These are phyloP conservation scores for Trachelus tabidus DNA, from an alignment of 2,888 invertebrate genomes.

Conservation along the genomic window DNA sequence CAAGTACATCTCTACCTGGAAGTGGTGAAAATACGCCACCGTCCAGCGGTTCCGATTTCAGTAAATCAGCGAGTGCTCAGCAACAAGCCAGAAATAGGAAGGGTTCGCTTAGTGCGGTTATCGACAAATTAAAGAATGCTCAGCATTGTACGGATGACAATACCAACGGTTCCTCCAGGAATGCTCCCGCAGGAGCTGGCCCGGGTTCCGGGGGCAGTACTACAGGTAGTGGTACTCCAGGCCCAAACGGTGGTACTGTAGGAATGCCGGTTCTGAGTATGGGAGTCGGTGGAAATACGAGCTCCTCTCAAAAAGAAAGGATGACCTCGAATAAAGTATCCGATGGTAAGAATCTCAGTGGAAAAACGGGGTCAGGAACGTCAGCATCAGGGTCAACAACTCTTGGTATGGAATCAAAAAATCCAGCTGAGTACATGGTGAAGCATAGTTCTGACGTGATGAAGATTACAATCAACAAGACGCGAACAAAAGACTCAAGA, in stretches of 20 bases:
- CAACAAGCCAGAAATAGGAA: constrained; percentile 76
- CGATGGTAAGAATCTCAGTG: constrained; percentile 55
- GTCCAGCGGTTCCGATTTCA: constrained; percentile 71
- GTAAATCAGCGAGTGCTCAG: constrained; percentile 70
- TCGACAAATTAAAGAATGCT: constrained; percentile 86
- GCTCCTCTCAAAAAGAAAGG: constrained; percentile 47
- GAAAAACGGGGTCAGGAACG: constrained; percentile 33
- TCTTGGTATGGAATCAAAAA: constrained; percentile 69
- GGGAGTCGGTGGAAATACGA: constrained; percentile 24
- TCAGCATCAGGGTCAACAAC: constrained; percentile 46
- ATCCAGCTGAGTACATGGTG: constrained; percentile 85
- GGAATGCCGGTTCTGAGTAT: not conserved
- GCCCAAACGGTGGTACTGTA: constrained; percentile 27
- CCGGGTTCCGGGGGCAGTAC: constrained; percentile 64
- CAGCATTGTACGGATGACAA: constrained; percentile 74
- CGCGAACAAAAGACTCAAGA: constrained; percentile 75
- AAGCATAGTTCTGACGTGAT: constrained; percentile 90
- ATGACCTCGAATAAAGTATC: constrained; percentile 55
- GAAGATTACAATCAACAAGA: constrained; percentile 92
- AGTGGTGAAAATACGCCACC: constrained; percentile 66
- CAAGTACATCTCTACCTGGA: constrained; percentile 42
- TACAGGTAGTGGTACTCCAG: constrained; percentile 64
- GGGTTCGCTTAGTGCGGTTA: constrained; percentile 84
- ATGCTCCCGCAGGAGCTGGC: constrained; percentile 67
- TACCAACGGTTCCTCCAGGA: constrained; percentile 68